Base-by-base conservation (phyloP, 2,797 vertebrate species). In the Morus bassanus region DNA sequence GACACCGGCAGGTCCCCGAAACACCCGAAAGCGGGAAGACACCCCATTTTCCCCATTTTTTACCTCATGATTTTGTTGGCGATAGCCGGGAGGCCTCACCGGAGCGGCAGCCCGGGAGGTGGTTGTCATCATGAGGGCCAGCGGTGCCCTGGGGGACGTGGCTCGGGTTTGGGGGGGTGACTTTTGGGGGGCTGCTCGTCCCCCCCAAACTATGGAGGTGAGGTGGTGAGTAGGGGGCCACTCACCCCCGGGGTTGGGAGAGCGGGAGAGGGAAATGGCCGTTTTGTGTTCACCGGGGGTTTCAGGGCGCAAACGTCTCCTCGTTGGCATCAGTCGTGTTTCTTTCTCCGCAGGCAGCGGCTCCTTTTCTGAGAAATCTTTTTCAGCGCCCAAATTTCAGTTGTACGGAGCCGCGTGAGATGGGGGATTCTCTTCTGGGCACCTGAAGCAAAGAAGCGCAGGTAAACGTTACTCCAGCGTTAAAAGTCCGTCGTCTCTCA, bases 271-370 rank as follows among this genome's bases (percentile, higher is more conserved):
- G 25, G 59, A n/a, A 50, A 23, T 17, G 35, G 37, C 37, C 37
- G 37, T 39, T 39, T 10, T 39, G 37, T 39, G 37, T 39, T 39
- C 37, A 39, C 37, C 37, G 37, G 54, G 54, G 30, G 30, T 35
- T 13, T n/a, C 54, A 8, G 54, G 37, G 41, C 7, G 41, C 48
- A 27, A 41, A 18, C 1, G 3, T 10, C 28, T 33, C 19, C 56
- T 45, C 27, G 33, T 28, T 3, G 1, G 13, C 10, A 0, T 9
- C 5, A 1, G 10, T 33, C 39, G 6, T 2, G 3, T 27, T 56
- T 15, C 4, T 75, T 37, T 67, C 57, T 65, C 51, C 14, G 0
- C 31, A 41, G 69, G 56, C 37, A 33, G 61, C 37, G 10, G 41
- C 33, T 31, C 24, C 21, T n/a, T 30, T n/a, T 18, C 54, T n/a